Evolutionary conservation across 2,797 vertebrate species (phyloP).

Genomic region (Harpagifer antarcticus): DNA sequence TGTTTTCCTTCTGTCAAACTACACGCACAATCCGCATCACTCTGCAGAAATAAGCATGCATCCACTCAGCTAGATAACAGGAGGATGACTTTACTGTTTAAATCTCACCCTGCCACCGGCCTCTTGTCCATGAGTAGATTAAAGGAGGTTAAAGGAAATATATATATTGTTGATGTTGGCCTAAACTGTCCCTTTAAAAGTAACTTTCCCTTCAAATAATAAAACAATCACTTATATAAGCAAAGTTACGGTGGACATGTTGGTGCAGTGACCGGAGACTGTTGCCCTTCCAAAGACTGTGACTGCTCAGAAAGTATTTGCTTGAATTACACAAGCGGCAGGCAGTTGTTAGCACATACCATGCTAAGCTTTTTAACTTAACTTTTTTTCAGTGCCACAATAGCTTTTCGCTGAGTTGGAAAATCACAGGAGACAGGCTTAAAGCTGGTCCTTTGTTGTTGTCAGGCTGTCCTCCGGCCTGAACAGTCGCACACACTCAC

Average conservation of each 20-base stretch:
- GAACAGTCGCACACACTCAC: slow-evolving; percentile 76
- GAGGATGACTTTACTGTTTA: no score
- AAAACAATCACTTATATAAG: background rate
- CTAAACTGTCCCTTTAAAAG: background rate
- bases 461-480: slow-evolving; percentile 76
- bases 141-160: no score
- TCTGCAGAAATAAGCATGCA: no score
- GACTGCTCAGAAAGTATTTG: slow-evolving; percentile 86
- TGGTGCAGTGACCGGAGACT: slow-evolving; percentile 34
- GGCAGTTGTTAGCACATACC: slow-evolving; percentile 91
- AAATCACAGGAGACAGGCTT: slow-evolving; percentile 93
- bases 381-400: slow-evolving; percentile 89
- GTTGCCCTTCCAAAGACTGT: slow-evolving; percentile 71
- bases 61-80: no score
- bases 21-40: no score
- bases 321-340: slow-evolving; percentile 87
- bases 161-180: no score
- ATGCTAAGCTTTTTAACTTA: slow-evolving; percentile 93
- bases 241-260: slow-evolving; percentile 17
- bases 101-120: no score
- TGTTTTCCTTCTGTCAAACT: no score
- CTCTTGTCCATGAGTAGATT: no score
- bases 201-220: background rate
- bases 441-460: slow-evolving; percentile 90
- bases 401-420: slow-evolving; percentile 93